Evolutionary conservation across 2,888 invertebrate genomes (phyloP).

Genomic region (Drosophila engyochracea): DNA sequence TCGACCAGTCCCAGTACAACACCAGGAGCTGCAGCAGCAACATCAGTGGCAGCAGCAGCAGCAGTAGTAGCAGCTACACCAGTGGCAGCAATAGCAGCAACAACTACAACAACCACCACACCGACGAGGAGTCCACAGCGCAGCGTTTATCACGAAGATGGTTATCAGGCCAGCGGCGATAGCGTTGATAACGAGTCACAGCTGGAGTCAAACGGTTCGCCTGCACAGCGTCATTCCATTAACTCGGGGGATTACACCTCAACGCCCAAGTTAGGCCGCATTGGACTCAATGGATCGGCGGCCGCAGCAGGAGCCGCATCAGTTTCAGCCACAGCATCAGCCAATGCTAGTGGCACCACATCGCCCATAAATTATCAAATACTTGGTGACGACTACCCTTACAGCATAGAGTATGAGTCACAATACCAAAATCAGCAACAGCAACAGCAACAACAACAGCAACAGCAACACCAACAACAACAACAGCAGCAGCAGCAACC

Average conservation of each 20-base stretch:
- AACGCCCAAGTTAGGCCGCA: conserved; percentile 75
- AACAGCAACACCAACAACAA: conserved; percentile 44
- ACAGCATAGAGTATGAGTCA: conserved; percentile 66
- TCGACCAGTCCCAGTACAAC: conserved; percentile 29
- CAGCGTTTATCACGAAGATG: conserved; percentile 74
- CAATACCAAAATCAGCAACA: conserved; percentile 35
- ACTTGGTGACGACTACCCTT: conserved; percentile 69
- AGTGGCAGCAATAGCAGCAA: conserved; percentile 22
- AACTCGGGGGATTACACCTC: conserved; percentile 80
- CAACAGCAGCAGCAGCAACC: conserved; percentile 39
- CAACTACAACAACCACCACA: conserved; percentile 35
- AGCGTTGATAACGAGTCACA: conserved; percentile 58
- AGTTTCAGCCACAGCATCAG: conserved; percentile 29
- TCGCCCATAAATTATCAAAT: conserved; percentile 76
- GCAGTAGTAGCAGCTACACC: conserved; percentile 7
- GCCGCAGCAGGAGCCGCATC: conserved; percentile 9
- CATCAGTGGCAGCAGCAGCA: conserved; percentile 17
- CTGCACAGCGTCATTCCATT: conserved; percentile 75
- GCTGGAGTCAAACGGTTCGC: conserved; percentile 52
- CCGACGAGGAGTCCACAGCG: conserved; percentile 76
- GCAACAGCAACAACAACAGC: conserved; percentile 30
- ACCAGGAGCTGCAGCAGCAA: conserved; percentile 18
- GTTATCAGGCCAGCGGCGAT: conserved; percentile 62
- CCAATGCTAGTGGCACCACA: conserved; percentile 61
- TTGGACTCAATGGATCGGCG: conserved; percentile 31